Base-by-base conservation (phyloP, 2,888 invertebrate genomes). In the Caenorhabditis sinica region DNA sequence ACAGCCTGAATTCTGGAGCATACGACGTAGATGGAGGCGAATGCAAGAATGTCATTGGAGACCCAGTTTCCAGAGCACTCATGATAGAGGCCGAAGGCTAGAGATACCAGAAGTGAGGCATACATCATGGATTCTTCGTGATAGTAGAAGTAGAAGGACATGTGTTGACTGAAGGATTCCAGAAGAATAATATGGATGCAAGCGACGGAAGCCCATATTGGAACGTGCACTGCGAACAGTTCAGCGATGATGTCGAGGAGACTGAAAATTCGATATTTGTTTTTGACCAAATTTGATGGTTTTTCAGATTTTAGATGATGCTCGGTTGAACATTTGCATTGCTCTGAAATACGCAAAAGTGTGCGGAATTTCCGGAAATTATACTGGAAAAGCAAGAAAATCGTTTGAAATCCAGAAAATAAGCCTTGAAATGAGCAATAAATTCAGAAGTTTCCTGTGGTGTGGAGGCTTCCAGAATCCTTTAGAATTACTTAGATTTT, bases 191-290 rank as follows among this genome's bases (percentile, higher is more conserved):
- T 79, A 79, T 87, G 88, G 60, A 89, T 80, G 11, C 86, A 88
- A 5, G 80, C 86, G 20, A 89, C 89, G 75, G 89, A 88, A 1
- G 86, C 86, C 89, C 89, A 89, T 28, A 89, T 87, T 0, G 89
- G 88, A 17, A 90, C 68, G 76, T 88, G 90, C 28, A 90, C 79
- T 25, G 91, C 87, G 75, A 90, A 79, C 36, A 91, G 76, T 71
- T 90, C 88, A 56, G 89, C 84, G 56, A 90, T 23, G 15, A 89
- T 83, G 63, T 89, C 88, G 28, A 88, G 51, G 17, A 86, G 56
- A 25, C 88, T 88, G 83, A 40, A 82, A 76, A 43, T n/a, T 66
- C 9, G 15, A 43, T 5, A 17, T 13, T 1, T 11, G 15, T 15
- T 45, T 45, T n/a, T 11, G 23, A 17, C 1, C 9, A 40, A 33